Evolutionary conservation across 2,113 vertebrate species (phyloP), one percentile per base, ranked within the genome.

Genomic region (Xiphophorus hellerii): DNA sequence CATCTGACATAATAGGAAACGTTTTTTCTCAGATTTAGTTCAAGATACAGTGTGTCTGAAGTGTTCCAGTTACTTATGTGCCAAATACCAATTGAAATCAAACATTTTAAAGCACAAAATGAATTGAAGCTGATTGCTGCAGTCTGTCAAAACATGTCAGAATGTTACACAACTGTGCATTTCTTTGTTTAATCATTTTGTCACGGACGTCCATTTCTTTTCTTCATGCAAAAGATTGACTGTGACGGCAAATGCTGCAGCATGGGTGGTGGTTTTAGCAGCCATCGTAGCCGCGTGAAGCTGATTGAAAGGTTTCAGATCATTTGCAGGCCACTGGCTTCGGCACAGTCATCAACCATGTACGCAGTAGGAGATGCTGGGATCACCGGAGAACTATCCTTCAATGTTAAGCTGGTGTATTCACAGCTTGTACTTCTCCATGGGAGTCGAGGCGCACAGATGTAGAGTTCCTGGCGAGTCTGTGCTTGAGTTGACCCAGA

Each of bases 371-470:
- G 90, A 66, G 73, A 71, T 85, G 82, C 84, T 92, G 82, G 90
- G 90, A 91, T 92, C 88, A 90, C 80, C 73, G 73, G 84, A 84
- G 90, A 66, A 81, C 92, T 87, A 94, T 94, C 91, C 87, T 90
- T 94, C 93, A 94, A 81, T 84, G 92, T 91, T 92, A 78, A 83
- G 89, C 80, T 88, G 83, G 87, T 94, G 94, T 93, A 92, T 93
- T 94, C 91, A 94, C 92, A 95, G 92, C 92, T 93, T 94, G 92
- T 84, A 83, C 89, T 89, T 92, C 94, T 92, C 90, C 67, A 70
- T 83, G 73, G 88, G 91, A 87, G 88, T 93, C 92, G 91, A 91
- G 91, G 87, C 87, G 87, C 86, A 90, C 94, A 93, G 91, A 93
- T 93, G 92, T 90, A 78, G 81, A 83, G 71, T 71, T 87, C 91